phyloP scores from a whole-genome alignment of 2,113 vertebrate genomes.

The Podocnemis expansa region DNA sequence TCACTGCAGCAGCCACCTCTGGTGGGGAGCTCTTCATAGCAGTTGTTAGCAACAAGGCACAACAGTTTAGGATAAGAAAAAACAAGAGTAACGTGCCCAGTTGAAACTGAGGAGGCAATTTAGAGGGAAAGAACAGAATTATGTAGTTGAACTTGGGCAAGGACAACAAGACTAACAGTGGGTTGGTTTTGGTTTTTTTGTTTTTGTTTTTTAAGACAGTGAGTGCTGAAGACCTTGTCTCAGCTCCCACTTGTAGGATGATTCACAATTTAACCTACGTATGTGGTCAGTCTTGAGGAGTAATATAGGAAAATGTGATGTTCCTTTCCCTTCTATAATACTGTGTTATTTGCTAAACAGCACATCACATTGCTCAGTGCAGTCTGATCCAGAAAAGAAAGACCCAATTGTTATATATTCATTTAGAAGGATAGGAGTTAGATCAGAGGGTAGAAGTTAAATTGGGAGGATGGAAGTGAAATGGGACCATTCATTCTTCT shows the following conservation, averaged over 20 bases:
- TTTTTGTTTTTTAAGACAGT: neutral
- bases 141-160: neutral
- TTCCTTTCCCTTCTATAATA: constrained; percentile 10
- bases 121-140: constrained; percentile 2
- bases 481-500: neutral
- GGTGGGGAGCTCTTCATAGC: constrained; percentile 19
- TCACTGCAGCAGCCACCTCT: neutral
- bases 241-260: neutral
- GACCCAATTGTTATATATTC: neutral
- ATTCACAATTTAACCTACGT: constrained; percentile 24
- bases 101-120: neutral
- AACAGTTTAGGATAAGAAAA: neutral
- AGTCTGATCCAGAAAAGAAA: constrained; percentile 34
- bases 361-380: neutral
- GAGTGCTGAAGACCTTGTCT: neutral
- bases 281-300: neutral
- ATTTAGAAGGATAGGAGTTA: constrained; percentile 7
- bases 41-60: constrained; percentile 27
- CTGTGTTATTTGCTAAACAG: constrained; percentile 44
- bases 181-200: too few relatives aligned
- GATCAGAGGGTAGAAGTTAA: neutral
- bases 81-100: neutral
- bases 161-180: neutral
- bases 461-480: neutral
- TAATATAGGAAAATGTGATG: constrained; percentile 3